These are phyloP conservation scores for Garrulus glandarius DNA, from an alignment of 2,797 vertebrate species.

Conservation along the genomic window DNA sequence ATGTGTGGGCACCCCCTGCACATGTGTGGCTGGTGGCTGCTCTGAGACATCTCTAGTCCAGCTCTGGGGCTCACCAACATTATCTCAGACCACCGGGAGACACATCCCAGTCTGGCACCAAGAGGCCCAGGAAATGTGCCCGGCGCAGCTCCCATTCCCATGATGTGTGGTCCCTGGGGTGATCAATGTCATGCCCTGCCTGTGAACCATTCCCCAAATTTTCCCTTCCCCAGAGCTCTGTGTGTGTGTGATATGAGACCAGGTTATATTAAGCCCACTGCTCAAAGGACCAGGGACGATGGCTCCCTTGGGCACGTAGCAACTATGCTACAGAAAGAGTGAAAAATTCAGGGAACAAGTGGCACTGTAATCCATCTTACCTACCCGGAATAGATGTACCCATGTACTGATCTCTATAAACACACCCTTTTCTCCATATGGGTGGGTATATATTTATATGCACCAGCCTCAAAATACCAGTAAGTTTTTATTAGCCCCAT, in stretches of 20 bases:
- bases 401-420: background rate
- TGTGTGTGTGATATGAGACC: background rate
- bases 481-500: constrained; percentile 4
- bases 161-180: background rate
- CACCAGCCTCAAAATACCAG: background rate
- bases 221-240: background rate
- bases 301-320: background rate
- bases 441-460: background rate
- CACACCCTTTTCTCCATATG: constrained; percentile 9
- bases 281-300: background rate
- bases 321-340: background rate
- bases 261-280: background rate
- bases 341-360: background rate
- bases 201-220: background rate
- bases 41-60: rapidly evolving
- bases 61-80: background rate
- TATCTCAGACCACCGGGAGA: background rate
- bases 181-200: background rate
- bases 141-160: background rate
- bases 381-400: background rate
- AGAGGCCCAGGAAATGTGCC: background rate
- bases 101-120: background rate
- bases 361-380: background rate
- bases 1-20: rapidly evolving
- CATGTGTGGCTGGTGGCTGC: background rate